Evolutionary conservation across 2,888 invertebrate species (phyloP).

Genomic region (Liposcelis brunnea): DNA sequence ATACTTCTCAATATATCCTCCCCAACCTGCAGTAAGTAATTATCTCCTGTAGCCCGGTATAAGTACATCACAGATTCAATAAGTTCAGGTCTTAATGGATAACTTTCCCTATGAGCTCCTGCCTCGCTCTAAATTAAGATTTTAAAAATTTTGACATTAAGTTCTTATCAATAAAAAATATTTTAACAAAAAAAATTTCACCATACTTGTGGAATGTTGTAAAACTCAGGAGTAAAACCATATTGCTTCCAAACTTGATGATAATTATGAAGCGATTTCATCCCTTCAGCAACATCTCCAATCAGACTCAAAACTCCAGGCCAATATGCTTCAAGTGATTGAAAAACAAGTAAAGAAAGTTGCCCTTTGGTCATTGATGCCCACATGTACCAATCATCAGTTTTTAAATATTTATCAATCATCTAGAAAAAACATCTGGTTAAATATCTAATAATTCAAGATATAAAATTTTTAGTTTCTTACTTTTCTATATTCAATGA

Average conservation of each 20-base stretch:
- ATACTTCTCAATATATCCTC: conserved; percentile 87
- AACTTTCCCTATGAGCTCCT: conserved; percentile 67
- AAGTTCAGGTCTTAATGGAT: conserved; percentile 90
- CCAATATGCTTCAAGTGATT: conserved; percentile 97
- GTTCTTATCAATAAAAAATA: background rate
- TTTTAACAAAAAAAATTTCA: conserved; percentile 9
- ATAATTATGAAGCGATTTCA: conserved; percentile 89
- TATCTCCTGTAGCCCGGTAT: conserved; percentile 73
- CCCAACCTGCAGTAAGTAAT: conserved; percentile 78
- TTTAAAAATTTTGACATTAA: background rate
- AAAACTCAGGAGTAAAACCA: conserved; percentile 96
- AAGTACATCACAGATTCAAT: conserved; percentile 95
- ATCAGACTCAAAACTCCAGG: conserved; percentile 82
- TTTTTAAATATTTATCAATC: conserved; percentile 44
- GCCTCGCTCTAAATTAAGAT: conserved; percentile 46
- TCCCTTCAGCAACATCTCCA: conserved; percentile 76
- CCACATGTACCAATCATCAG: conserved; percentile 98
- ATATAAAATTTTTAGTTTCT: background rate
- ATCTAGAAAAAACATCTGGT: background rate
- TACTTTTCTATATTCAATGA: conserved; percentile 36
- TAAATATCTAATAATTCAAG: background rate
- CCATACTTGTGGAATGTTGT: conserved; percentile 62
- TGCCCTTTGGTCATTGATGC: conserved; percentile 96
- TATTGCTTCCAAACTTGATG: conserved; percentile 94
- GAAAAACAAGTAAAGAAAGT: conserved; percentile 93